Evolutionary conservation across 2,797 vertebrate genomes (phyloP).

Genomic region (Alouatta caraya): DNA sequence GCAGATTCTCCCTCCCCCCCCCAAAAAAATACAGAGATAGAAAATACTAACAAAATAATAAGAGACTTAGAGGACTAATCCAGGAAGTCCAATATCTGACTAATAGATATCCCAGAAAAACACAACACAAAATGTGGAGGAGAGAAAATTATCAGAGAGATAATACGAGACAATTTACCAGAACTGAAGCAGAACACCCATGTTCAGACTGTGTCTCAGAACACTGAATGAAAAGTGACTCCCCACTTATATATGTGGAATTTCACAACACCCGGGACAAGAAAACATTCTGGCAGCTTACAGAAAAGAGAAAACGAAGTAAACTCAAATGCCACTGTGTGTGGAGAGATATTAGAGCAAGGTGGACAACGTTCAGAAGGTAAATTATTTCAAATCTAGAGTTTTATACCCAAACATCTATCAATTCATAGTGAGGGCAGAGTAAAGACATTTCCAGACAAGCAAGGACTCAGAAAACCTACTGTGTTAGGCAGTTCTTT

Average conservation of each 20-base stretch:
- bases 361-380: neutral
- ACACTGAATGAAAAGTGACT: neutral
- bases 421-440: neutral
- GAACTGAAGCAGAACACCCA: neutral
- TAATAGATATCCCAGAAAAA: neutral
- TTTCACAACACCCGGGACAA: neutral
- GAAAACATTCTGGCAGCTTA: neutral
- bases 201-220: neutral
- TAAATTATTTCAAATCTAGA: neutral
- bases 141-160: neutral
- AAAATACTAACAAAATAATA: neutral
- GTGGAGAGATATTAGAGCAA: neutral
- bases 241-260: neutral
- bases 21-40: neutral
- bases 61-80: neutral
- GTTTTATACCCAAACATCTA: neutral
- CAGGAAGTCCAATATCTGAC: neutral
- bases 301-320: neutral
- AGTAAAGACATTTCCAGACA: neutral
- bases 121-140: neutral
- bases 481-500: too few species aligned
- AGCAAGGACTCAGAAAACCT: neutral
- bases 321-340: neutral
- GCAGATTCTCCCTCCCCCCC: neutral
- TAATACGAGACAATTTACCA: neutral